Evolutionary conservation across 1,140 invertebrate species (phyloP).

Genomic region (Drosophila punjabiensis): DNA sequence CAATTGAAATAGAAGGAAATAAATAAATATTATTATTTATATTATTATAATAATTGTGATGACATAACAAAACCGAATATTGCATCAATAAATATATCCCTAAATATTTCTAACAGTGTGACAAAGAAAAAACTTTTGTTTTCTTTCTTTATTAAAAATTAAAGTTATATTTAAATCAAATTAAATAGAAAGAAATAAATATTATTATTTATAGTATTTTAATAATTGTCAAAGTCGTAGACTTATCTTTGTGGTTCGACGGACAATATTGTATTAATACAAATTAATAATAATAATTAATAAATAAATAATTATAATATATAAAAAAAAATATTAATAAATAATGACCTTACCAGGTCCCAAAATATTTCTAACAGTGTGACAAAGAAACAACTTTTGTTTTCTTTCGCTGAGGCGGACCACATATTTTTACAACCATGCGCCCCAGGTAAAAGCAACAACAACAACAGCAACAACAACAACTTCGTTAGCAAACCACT

Average conservation of each 20-base stretch:
- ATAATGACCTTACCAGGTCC: background rate
- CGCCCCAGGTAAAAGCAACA: constrained; percentile 46
- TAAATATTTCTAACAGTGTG: constrained; percentile 20
- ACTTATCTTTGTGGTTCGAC: background rate
- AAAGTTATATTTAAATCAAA: too few species aligned
- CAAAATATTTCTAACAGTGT: constrained; percentile 17
- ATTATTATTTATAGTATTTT: too few species aligned
- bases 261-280: too few species aligned
- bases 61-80: too few species aligned
- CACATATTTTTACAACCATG: constrained; percentile 50
- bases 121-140: constrained; percentile 61
- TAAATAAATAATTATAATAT: too few species aligned
- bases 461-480: background rate
- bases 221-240: background rate
- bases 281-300: too few species aligned
- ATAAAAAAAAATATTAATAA: background rate
- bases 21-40: too few species aligned
- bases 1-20: too few species aligned
- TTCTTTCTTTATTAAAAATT: too few species aligned
- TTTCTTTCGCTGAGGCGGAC: constrained; percentile 61
- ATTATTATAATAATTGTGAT: too few species aligned
- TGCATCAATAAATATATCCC: background rate
- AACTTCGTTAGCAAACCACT: constrained; percentile 7
- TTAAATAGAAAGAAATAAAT: too few species aligned
- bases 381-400: constrained; percentile 58